phyloP scores from a whole-genome alignment of 2,888 invertebrate genomes.

The Furcula furcula region DNA sequence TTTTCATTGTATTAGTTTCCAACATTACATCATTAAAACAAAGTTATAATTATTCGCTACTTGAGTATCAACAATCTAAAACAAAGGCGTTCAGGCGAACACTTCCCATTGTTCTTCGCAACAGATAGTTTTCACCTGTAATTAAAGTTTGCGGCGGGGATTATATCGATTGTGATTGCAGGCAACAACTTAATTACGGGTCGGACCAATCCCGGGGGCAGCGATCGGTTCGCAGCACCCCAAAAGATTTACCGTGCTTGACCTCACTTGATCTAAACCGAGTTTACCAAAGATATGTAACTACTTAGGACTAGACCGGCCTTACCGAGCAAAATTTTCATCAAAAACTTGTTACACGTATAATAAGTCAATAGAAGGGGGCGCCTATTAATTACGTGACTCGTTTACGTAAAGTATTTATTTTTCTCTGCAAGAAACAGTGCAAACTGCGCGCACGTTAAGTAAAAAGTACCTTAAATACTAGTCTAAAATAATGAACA shows the following conservation, averaged over 20 bases:
- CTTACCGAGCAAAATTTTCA: too few relatives aligned
- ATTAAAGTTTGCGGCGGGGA: slow-evolving; percentile 61
- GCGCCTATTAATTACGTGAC: too few relatives aligned
- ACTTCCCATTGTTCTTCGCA: slow-evolving; percentile 34
- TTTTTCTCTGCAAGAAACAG: too few relatives aligned
- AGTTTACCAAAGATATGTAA: slow-evolving; percentile 11
- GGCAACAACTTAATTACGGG: slow-evolving; percentile 65
- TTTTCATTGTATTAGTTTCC: too few relatives aligned
- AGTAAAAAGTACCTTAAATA: too few relatives aligned
- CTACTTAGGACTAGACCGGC: too few relatives aligned
- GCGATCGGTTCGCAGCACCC: slow-evolving; percentile 44
- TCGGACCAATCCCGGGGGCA: slow-evolving; percentile 41
- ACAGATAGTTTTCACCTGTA: slow-evolving; percentile 50
- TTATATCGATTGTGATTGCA: slow-evolving; percentile 62
- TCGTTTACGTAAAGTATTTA: too few relatives aligned
- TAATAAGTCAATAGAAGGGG: slow-evolving; percentile 12
- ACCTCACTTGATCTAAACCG: slow-evolving; percentile 54
- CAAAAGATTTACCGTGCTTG: slow-evolving; percentile 63
- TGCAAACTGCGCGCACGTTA: too few relatives aligned
- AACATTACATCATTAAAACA: slow-evolving; percentile 21
- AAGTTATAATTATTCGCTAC: slow-evolving; percentile 33
- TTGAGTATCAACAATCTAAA: slow-evolving; percentile 27
- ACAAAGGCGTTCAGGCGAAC: slow-evolving; percentile 27
- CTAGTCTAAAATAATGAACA: too few relatives aligned
- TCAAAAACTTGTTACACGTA: too few relatives aligned